Evolutionary conservation across 1,140 invertebrate species (phyloP).

Genomic region (Saccostrea echinata): DNA sequence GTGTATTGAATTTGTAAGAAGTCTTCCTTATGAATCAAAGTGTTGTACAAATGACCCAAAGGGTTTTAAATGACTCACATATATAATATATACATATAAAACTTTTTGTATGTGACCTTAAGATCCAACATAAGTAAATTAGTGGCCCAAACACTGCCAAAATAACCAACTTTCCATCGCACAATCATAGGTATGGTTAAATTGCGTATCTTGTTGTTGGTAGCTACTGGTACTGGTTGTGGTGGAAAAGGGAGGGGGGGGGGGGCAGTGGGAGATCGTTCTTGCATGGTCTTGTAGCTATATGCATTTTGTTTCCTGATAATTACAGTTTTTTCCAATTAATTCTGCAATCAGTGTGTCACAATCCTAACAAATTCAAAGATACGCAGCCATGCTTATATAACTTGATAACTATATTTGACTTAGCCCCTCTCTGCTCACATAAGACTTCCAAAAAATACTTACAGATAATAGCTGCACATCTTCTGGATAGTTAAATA

Average conservation of each 20-base stretch:
- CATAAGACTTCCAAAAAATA: not conserved
- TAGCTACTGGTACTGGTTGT: not conserved
- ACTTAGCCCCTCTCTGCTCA: not conserved
- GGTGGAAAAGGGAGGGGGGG: too few relatives aligned
- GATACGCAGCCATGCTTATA: too few relatives aligned
- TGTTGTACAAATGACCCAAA: not conserved
- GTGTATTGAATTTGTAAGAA: slow-evolving; percentile 12
- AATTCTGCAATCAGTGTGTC: too few relatives aligned
- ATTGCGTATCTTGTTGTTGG: too few relatives aligned
- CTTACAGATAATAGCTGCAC: slow-evolving; percentile 1
- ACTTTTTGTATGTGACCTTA: not conserved
- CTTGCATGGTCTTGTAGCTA: too few relatives aligned
- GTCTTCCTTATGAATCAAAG: not conserved
- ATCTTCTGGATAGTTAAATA: not conserved
- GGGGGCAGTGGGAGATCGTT: too few relatives aligned
- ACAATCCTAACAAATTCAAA: too few relatives aligned
- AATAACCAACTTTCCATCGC: not conserved
- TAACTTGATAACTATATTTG: too few relatives aligned
- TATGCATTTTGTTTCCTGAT: too few relatives aligned
- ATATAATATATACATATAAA: not conserved
- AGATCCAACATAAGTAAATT: not conserved
- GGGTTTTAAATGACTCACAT: not conserved
- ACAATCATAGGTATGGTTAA: not conserved
- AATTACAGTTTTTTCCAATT: not conserved
- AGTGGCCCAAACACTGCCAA: not conserved